Evolutionary conservation across 2,797 vertebrate species (phyloP).

Genomic region (Zalophus californianus): DNA sequence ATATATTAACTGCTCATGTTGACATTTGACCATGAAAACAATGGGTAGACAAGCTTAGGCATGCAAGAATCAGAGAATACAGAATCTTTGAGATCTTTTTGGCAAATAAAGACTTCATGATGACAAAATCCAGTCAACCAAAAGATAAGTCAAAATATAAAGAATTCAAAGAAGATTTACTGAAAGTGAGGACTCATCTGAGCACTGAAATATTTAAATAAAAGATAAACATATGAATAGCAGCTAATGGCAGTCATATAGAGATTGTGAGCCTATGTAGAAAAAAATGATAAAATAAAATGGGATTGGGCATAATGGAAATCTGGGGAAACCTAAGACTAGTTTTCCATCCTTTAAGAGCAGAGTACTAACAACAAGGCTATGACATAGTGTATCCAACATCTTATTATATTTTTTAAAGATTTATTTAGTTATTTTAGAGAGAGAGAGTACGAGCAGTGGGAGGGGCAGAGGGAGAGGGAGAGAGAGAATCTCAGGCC

Average conservation of each 20-base stretch:
- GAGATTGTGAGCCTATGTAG: neutral
- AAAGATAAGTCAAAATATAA: neutral
- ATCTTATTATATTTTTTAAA: neutral
- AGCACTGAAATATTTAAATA: neutral
- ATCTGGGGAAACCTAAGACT: neutral
- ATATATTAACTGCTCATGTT: neutral
- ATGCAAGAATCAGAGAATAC: neutral
- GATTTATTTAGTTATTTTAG: neutral
- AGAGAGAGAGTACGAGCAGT: neutral
- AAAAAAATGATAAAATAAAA: neutral
- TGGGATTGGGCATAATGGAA: neutral
- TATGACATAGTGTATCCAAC: neutral
- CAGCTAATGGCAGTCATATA: neutral
- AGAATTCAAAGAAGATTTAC: neutral
- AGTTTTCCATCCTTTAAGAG: neutral
- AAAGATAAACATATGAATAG: neutral
- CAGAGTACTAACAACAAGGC: neutral
- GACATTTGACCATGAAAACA: neutral
- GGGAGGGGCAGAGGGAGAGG: too few species aligned
- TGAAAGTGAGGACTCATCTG: neutral
- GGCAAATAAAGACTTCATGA: neutral
- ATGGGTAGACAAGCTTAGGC: neutral
- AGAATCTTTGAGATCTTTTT: neutral
- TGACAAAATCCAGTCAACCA: neutral
- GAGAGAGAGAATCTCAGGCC: neutral